Conservation (phyloP, 2,797 vertebrate genomes). For the Hippopotamyrus pictus region DNA sequence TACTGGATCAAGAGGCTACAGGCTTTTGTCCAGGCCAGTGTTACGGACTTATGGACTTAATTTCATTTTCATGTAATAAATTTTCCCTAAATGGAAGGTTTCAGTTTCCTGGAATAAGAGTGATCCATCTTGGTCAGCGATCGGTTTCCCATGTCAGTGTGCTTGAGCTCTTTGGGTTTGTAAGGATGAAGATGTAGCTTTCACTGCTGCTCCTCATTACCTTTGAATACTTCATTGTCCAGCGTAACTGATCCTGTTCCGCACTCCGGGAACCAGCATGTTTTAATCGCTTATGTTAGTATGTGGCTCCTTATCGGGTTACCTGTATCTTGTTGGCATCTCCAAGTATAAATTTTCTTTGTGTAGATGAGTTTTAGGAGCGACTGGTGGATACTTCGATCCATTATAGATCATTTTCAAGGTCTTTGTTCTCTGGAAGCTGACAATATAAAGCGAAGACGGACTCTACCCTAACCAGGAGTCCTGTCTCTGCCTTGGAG, state of each 20-base stretch:
- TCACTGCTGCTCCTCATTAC: conserved; percentile 14
- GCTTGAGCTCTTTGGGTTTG: not conserved
- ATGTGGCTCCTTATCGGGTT: conserved; percentile 17
- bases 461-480: not conserved
- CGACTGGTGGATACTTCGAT: not conserved
- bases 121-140: not conserved
- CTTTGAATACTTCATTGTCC: conserved; percentile 14
- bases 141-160: not conserved
- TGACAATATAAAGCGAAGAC: not conserved
- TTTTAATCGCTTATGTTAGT: conserved; percentile 1
- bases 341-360: not conserved
- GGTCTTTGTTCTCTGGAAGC: not conserved
- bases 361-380: not conserved
- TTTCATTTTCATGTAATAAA: not conserved
- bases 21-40: not conserved
- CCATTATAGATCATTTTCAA: not conserved
- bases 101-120: not conserved
- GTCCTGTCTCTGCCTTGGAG: too few relatives aligned
- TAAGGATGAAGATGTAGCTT: conserved; percentile 18
- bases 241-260: not conserved
- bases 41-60: not conserved
- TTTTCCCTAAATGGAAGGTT: not conserved
- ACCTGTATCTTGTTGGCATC: conserved; percentile 26
- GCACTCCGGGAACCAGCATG: not conserved
- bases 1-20: not conserved